A percentile compares a stretch with the other conserved stretches of the same genome.
phyloP scores from a whole-genome alignment of 2,888 invertebrate species.

The Tholera decimalis region DNA sequence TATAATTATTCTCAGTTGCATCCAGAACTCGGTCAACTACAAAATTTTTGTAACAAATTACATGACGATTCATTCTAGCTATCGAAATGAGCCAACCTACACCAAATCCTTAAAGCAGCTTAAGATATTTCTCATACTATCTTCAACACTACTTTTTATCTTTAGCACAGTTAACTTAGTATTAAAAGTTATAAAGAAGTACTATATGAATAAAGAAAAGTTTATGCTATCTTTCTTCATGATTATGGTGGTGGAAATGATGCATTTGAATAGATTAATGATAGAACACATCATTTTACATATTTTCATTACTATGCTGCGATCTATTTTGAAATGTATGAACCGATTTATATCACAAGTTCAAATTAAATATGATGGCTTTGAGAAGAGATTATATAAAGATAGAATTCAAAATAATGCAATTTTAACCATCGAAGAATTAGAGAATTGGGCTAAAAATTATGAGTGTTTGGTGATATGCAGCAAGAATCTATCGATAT shows the following conservation, averaged over 20 bases:
- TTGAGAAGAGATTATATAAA: constrained; percentile 15
- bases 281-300: constrained; percentile 18
- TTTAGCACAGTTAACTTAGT: background rate
- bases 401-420: background rate
- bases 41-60: constrained; percentile 12
- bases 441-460: constrained; percentile 11
- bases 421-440: constrained; percentile 8
- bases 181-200: constrained; percentile 5
- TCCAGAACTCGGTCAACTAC: constrained; percentile 6
- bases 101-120: background rate
- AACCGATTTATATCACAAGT: constrained; percentile 9
- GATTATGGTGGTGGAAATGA: background rate
- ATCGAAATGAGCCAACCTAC: background rate
- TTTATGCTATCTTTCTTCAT: background rate
- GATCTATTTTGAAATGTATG: constrained; percentile 13
- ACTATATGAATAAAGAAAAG: background rate
- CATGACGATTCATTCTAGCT: background rate
- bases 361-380: constrained; percentile 8
- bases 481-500: constrained; percentile 18
- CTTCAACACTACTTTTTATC: background rate
- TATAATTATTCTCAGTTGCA: background rate
- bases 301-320: constrained; percentile 7
- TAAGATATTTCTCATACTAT: background rate
- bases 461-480: constrained; percentile 17
- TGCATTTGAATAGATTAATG: constrained; percentile 16